Evolutionary conservation across 2,888 invertebrate species (phyloP).

Genomic region (Caenorhabditis uteleia): DNA sequence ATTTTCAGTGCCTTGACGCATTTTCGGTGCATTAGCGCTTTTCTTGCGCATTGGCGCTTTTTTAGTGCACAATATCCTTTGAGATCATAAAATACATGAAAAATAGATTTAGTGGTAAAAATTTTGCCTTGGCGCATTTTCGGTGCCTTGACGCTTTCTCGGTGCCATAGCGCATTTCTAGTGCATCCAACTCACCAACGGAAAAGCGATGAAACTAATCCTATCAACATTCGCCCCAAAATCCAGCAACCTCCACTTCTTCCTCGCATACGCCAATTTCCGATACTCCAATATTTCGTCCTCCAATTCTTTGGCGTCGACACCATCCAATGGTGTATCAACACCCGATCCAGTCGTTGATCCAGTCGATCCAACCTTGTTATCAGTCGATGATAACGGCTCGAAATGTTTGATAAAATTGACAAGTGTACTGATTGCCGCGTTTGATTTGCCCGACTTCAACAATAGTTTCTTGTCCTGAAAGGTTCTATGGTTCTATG

Average conservation of each 20-base stretch:
- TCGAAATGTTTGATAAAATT: conserved; percentile 43
- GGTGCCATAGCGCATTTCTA: too few relatives aligned
- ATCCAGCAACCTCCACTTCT: conserved; percentile 39
- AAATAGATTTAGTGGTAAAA: background rate
- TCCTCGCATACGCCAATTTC: conserved; percentile 31
- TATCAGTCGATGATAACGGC: conserved; percentile 6
- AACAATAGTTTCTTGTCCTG: conserved; percentile 57
- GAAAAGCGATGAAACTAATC: conserved; percentile 57
- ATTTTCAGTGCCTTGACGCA: too few relatives aligned
- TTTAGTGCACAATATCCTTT: background rate
- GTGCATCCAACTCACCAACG: conserved; percentile 40
- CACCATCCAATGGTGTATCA: conserved; percentile 12
- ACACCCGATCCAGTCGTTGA: conserved; percentile 5
- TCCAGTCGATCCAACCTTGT: conserved; percentile 9
- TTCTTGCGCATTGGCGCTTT: too few relatives aligned
- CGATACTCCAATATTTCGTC: conserved; percentile 35
- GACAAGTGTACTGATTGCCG: conserved; percentile 46
- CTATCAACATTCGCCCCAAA: conserved; percentile 55
- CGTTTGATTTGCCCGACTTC: conserved; percentile 40
- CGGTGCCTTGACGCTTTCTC: too few relatives aligned
- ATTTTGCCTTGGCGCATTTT: too few relatives aligned
- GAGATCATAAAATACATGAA: conserved; percentile 4
- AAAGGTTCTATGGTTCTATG: too few relatives aligned
- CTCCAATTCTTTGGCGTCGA: conserved; percentile 31
- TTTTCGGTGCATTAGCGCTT: too few relatives aligned